A percentile compares a stretch with the other conserved stretches of the same genome.
Evolutionary conservation across 1,140 invertebrate species (phyloP).

Genomic region (Mamestra configurata): DNA sequence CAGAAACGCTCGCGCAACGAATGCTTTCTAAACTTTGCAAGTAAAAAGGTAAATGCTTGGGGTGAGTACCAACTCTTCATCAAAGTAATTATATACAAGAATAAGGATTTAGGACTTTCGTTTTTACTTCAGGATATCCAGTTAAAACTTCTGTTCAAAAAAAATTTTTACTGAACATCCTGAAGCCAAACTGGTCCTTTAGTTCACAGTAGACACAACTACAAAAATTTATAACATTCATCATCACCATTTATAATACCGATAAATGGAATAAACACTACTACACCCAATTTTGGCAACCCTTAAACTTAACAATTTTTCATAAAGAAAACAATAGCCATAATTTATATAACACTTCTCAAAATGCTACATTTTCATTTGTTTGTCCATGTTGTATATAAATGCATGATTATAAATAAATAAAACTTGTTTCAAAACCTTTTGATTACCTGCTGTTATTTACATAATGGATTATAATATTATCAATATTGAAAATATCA

Average conservation of each 20-base stretch:
- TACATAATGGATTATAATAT: constrained; percentile 1
- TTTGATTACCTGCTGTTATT: neutral
- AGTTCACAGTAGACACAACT: neutral
- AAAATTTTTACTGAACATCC: neutral
- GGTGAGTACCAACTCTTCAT: no score
- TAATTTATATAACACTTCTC: no score
- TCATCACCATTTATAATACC: neutral
- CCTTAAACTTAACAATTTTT: neutral
- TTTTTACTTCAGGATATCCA: no score
- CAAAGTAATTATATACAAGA: no score
- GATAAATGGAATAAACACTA: neutral
- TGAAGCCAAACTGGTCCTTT: neutral
- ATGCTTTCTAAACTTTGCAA: no score
- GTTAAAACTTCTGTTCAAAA: neutral
- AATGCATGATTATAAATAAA: neutral
- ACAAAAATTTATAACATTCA: neutral
- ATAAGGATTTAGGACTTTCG: no score
- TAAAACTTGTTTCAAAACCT: neutral
- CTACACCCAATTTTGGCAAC: neutral
- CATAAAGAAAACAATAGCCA: no score
- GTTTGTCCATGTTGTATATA: neutral
- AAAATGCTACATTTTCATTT: no score
- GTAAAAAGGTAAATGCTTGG: no score
- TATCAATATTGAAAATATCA: neutral
- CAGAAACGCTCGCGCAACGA: no score